A percentile compares a stretch with the other conserved stretches of the same genome.
Evolutionary conservation across 2,113 vertebrate genomes (phyloP).

Genomic region (Marmota flaviventris): DNA sequence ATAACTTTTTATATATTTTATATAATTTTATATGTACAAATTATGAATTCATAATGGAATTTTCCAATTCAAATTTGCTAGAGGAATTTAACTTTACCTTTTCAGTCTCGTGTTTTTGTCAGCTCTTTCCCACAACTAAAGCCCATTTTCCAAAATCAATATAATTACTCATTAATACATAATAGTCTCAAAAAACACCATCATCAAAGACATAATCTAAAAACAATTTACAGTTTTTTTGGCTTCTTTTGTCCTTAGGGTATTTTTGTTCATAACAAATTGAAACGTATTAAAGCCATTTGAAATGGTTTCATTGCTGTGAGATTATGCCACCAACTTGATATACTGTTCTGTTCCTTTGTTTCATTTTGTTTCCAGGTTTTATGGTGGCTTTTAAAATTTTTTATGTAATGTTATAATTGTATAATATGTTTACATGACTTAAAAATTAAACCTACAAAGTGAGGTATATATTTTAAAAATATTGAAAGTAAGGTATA

Average conservation of each 20-base stretch:
- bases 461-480: not conserved
- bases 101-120: not conserved
- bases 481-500: not conserved
- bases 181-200: not conserved
- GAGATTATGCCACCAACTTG: not conserved
- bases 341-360: not conserved
- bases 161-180: not conserved
- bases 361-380: slow-evolving; percentile 5
- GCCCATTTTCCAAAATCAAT: not conserved
- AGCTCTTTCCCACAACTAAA: not conserved
- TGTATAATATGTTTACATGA: not conserved
- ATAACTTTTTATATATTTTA: too few relatives aligned
- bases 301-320: not conserved
- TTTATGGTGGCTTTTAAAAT: not conserved
- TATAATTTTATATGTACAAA: not conserved
- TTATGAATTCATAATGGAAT: not conserved
- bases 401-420: not conserved
- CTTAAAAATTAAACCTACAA: slow-evolving; percentile 48
- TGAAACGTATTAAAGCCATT: not conserved
- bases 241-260: not conserved
- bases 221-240: not conserved
- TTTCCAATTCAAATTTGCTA: not conserved
- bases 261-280: not conserved
- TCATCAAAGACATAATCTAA: not conserved
- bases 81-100: not conserved